Percentiles rank a stretch among this genome's conserved stretches.
These are phyloP conservation scores for Castor canadensis DNA, from an alignment of 2,113 vertebrate genomes.

Conservation along the genomic window DNA sequence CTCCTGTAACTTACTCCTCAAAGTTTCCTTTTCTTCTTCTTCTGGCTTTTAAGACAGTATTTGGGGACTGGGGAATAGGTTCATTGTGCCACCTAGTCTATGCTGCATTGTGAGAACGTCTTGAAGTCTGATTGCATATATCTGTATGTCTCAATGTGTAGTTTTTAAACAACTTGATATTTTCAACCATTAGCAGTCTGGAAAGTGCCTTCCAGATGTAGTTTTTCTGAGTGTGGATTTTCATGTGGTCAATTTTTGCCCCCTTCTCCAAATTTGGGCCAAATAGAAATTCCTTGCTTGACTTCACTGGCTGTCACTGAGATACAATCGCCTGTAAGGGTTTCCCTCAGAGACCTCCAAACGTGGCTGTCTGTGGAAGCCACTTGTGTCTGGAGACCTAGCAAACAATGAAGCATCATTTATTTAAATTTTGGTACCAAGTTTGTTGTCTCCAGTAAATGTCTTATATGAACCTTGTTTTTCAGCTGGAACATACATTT, in stretches of 20 bases:
- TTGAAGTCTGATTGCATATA: not conserved
- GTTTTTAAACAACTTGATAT: slow-evolving; percentile 51
- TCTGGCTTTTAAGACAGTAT: not conserved
- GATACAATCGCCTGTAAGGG: not conserved
- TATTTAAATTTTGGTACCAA: not conserved
- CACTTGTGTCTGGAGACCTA: not conserved
- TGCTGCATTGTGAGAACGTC: not conserved
- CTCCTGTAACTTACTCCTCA: not conserved
- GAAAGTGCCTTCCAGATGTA: slow-evolving; percentile 54
- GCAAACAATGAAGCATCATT: not conserved
- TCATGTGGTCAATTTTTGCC: slow-evolving; percentile 50
- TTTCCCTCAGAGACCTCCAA: not conserved
- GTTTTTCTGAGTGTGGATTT: slow-evolving; percentile 51
- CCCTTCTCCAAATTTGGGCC: not conserved
- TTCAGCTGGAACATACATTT: not conserved
- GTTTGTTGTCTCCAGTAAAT: not conserved
- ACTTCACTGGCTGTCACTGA: not conserved
- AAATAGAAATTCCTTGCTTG: not conserved
- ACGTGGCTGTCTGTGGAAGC: not conserved
- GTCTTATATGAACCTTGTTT: not conserved
- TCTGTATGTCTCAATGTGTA: not conserved
- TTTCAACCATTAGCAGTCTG: slow-evolving; percentile 45
- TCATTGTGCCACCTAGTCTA: not conserved
- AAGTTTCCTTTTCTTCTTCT: not conserved
- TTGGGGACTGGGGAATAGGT: not conserved